Evolutionary conservation across 1,140 invertebrate genomes (phyloP).

Genomic region (Delia radicum): DNA sequence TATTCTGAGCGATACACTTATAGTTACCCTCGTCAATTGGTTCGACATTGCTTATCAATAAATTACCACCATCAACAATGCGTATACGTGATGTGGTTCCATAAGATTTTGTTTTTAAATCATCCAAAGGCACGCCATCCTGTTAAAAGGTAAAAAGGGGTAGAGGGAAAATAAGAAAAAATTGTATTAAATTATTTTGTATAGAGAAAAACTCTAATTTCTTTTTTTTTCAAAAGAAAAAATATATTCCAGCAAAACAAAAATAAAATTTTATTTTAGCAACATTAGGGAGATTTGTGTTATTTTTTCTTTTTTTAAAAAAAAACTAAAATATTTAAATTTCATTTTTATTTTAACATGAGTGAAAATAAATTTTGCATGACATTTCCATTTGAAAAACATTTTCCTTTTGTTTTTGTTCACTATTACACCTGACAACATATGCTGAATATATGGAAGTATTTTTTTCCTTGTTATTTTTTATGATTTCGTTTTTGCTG

Average conservation of each 20-base stretch:
- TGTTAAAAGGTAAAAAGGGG: slow-evolving; percentile 25
- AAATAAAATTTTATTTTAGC: too few species aligned
- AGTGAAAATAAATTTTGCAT: slow-evolving; percentile 29
- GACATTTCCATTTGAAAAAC: slow-evolving; percentile 28
- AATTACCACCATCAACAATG: slow-evolving; percentile 72
- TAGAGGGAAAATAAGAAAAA: slow-evolving; percentile 3
- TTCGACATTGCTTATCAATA: slow-evolving; percentile 77
- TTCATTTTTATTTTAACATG: not conserved
- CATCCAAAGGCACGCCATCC: slow-evolving; percentile 56
- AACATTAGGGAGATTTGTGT: too few species aligned
- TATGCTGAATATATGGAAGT: not conserved
- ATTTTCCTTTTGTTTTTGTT: not conserved
- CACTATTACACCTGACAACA: not conserved
- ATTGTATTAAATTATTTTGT: slow-evolving; percentile 13
- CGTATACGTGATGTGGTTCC: slow-evolving; percentile 55
- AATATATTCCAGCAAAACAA: too few species aligned
- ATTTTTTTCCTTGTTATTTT: not conserved
- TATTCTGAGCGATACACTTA: slow-evolving; percentile 80
- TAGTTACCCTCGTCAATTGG: slow-evolving; percentile 81
- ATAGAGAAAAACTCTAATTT: too few species aligned
- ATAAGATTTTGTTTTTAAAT: slow-evolving; percentile 49
- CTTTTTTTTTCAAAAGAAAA: too few species aligned
- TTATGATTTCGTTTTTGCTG: not conserved
- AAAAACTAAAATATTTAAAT: too few species aligned
- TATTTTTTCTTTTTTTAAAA: too few species aligned